phyloP scores from a whole-genome alignment of 2,888 invertebrate genomes.

The Tipula lateralis region DNA sequence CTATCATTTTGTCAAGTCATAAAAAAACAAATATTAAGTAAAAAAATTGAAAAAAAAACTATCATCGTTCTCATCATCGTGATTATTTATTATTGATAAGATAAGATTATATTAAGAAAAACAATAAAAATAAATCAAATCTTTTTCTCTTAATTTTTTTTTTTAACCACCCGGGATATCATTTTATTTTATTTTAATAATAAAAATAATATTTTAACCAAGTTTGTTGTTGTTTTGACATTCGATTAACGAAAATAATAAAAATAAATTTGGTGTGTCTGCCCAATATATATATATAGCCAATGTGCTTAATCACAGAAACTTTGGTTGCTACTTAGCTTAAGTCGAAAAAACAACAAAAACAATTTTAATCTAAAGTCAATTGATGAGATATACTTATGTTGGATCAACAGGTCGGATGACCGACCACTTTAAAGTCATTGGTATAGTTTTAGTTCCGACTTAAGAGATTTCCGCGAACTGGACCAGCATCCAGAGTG shows the following conservation, averaged over 20 bases:
- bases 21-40: background rate
- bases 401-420: too few relatives aligned
- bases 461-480: too few relatives aligned
- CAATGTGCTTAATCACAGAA: too few relatives aligned
- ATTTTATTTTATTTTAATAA: background rate
- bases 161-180: background rate
- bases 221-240: background rate
- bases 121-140: background rate
- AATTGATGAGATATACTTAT: too few relatives aligned
- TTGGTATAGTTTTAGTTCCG: too few relatives aligned
- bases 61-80: background rate
- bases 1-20: slow-evolving; percentile 2
- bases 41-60: background rate
- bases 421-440: too few relatives aligned
- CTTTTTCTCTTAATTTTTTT: background rate
- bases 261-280: background rate
- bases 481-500: too few relatives aligned
- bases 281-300: too few relatives aligned
- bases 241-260: background rate
- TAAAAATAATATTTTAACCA: background rate
- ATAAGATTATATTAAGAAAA: slow-evolving; percentile 19
- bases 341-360: too few relatives aligned
- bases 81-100: slow-evolving; percentile 24
- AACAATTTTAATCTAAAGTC: too few relatives aligned
- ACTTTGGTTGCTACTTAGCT: too few relatives aligned